phyloP scores from a whole-genome alignment of 2,888 invertebrate genomes.

The Coenonympha glycerion region DNA sequence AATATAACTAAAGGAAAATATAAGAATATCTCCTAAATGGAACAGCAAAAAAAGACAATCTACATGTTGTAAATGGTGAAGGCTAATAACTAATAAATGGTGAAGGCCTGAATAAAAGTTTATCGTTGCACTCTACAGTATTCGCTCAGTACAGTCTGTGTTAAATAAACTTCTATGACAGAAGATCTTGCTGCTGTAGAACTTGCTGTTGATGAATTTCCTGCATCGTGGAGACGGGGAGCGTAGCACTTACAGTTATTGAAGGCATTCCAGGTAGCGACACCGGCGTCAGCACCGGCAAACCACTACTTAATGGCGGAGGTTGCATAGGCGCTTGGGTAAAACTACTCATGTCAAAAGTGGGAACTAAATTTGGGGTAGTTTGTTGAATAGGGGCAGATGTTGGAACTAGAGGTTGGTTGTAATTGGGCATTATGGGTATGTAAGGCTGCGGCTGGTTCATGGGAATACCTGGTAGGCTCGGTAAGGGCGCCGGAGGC shows the following conservation, averaged over 20 bases:
- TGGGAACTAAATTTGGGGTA: constrained; percentile 54
- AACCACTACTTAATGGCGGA: constrained; percentile 50
- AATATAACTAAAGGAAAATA: too few relatives aligned
- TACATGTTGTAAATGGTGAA: too few relatives aligned
- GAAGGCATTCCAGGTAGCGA: constrained; percentile 87
- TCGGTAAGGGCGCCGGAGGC: constrained; percentile 72
- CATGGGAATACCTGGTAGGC: constrained; percentile 70
- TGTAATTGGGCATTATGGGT: constrained; percentile 68
- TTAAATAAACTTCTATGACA: constrained; percentile 44
- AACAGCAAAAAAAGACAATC: too few relatives aligned
- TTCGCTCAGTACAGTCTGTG: not conserved
- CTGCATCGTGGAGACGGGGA: constrained; percentile 78
- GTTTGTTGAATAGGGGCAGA: constrained; percentile 33
- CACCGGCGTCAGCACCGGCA: constrained; percentile 80
- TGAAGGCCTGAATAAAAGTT: not conserved
- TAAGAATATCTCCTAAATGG: too few relatives aligned
- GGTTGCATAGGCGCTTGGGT: constrained; percentile 50
- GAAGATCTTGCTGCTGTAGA: constrained; percentile 60
- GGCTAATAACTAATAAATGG: too few relatives aligned
- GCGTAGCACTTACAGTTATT: constrained; percentile 83
- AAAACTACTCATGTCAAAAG: constrained; percentile 66
- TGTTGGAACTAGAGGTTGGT: constrained; percentile 44
- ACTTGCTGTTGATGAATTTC: constrained; percentile 69
- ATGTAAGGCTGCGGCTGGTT: constrained; percentile 73
- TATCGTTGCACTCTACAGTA: not conserved